phyloP scores from a whole-genome alignment of 1,140 invertebrate genomes.

The Coenobita brevimanus region DNA sequence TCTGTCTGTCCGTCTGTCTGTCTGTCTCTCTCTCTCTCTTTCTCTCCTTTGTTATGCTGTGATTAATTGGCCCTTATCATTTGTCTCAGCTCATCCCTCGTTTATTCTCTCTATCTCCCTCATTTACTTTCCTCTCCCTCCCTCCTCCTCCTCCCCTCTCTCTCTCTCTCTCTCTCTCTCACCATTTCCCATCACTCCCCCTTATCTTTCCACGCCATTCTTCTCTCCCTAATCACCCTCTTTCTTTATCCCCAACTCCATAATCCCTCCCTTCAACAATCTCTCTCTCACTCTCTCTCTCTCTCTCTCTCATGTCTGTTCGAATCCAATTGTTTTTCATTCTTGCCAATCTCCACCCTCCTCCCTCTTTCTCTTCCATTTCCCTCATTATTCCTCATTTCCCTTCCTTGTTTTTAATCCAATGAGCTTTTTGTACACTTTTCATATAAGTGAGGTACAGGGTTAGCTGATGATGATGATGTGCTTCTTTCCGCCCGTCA shows the following conservation, averaged over 20 bases:
- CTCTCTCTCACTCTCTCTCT: neutral
- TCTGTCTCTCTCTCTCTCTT: too few species aligned
- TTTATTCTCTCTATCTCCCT: too few species aligned
- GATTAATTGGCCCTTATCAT: too few species aligned
- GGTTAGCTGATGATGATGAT: too few species aligned
- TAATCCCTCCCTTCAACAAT: neutral
- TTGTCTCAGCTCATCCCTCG: neutral
- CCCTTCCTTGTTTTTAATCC: too few species aligned
- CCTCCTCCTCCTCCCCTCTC: neutral
- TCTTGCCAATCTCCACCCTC: neutral
- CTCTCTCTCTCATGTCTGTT: neutral
- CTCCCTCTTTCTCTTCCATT: neutral
- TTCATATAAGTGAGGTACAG: too few species aligned
- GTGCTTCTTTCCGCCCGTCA: neutral
- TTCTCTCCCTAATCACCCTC: neutral
- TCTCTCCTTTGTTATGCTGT: too few species aligned
- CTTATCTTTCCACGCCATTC: neutral
- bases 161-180: slow-evolving; percentile 14
- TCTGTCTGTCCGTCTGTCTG: too few species aligned
- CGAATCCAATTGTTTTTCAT: neutral
- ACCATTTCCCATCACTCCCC: neutral
- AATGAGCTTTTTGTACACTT: too few species aligned
- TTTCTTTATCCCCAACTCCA: too few species aligned
- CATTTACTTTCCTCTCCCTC: neutral
- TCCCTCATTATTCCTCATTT: neutral